Conservation (phyloP, 1,140 invertebrate genomes). For the Microplitis demolitor region DNA sequence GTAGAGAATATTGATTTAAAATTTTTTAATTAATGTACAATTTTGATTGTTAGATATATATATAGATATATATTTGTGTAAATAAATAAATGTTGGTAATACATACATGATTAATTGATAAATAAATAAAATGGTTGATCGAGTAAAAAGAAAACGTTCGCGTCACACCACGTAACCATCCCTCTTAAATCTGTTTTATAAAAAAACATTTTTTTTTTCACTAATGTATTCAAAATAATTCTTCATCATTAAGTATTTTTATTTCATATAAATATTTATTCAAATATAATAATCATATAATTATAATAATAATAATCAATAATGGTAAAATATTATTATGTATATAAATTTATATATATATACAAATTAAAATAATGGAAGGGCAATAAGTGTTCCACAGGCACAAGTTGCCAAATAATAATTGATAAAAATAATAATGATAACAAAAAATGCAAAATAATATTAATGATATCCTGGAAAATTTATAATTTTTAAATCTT, state of each 20-base stretch:
- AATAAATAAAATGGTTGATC: neutral
- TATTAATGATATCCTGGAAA: slow-evolving; percentile 39
- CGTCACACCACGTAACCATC: slow-evolving; percentile 54
- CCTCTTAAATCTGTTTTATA: slow-evolving; percentile 34
- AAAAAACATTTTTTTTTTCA: slow-evolving; percentile 32
- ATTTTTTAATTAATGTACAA: too few species aligned
- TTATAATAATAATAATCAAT: slow-evolving; percentile 1
- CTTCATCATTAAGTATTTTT: slow-evolving; percentile 6
- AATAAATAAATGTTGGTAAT: neutral
- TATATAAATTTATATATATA: slow-evolving; percentile 39
- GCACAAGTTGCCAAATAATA: slow-evolving; percentile 59
- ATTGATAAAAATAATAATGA: slow-evolving; percentile 31
- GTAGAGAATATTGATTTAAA: too few species aligned
- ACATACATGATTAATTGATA: too few species aligned
- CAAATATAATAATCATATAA: slow-evolving; percentile 35
- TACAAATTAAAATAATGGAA: slow-evolving; percentile 36
- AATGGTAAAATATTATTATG: slow-evolving; percentile 14
- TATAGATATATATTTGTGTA: neutral
- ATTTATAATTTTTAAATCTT: slow-evolving; percentile 7
- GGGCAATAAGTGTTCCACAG: slow-evolving; percentile 58
- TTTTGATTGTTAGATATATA: neutral
- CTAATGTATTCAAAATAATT: neutral
- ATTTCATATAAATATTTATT: slow-evolving; percentile 59
- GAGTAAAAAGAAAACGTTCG: slow-evolving; percentile 42
- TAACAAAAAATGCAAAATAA: slow-evolving; percentile 41